These are phyloP conservation scores for Nasonovia ribisnigri DNA, from an alignment of 2,888 invertebrate species.

Conservation along the genomic window DNA sequence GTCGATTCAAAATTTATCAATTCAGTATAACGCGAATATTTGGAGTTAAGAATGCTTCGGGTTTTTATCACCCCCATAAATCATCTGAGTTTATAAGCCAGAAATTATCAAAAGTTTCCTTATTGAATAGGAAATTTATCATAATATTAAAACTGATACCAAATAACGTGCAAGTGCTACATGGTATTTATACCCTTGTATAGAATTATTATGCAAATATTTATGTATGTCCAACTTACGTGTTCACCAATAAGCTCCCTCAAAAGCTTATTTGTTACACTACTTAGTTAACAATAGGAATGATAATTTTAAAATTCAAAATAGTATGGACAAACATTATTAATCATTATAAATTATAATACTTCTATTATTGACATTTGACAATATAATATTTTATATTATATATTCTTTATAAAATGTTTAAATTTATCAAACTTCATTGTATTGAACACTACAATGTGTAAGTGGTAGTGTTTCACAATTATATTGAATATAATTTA, in stretches of 20 bases:
- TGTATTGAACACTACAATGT: not conserved
- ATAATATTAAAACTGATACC: not conserved
- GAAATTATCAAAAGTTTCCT: not conserved
- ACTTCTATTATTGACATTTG: not conserved
- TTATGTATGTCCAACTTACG: not conserved
- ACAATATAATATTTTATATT: not conserved
- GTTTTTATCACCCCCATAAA: not conserved
- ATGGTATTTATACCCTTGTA: not conserved
- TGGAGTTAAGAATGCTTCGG: not conserved
- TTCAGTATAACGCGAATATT: not conserved
- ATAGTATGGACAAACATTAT: not conserved
- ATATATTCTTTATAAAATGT: not conserved
- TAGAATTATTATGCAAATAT: not conserved
- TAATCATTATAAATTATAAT: not conserved
- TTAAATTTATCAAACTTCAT: not conserved
- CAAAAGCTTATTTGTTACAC: not conserved
- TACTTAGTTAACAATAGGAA: not conserved
- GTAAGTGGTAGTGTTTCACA: not conserved
- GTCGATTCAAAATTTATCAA: not conserved
- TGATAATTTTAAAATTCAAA: not conserved
- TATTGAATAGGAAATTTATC: conserved; percentile 6
- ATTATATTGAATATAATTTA: not conserved
- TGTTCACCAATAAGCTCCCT: not conserved
- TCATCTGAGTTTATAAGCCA: not conserved
- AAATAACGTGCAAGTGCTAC: not conserved